Conservation (phyloP, 2,113 vertebrate species). For the Ploceus nigricollis region DNA sequence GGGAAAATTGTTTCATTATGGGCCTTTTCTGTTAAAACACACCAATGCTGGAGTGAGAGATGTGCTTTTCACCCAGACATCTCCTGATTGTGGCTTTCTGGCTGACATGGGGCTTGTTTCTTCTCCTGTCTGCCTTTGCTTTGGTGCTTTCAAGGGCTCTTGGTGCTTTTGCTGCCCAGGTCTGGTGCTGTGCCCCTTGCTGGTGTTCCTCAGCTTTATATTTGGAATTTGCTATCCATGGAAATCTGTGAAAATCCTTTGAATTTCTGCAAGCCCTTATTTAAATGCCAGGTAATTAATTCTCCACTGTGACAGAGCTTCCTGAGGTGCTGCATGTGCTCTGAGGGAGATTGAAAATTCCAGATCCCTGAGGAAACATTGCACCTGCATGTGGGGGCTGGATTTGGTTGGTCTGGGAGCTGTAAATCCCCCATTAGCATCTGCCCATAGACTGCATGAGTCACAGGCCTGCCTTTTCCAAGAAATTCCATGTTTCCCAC, state of each 20-base stretch:
- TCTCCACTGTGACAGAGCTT: neutral
- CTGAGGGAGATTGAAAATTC: neutral
- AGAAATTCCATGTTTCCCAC: neutral
- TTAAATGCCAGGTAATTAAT: neutral
- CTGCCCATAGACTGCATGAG: rapidly evolving
- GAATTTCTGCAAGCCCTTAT: neutral
- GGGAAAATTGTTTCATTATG: rapidly evolving
- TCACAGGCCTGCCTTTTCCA: neutral
- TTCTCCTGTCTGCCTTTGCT: neutral
- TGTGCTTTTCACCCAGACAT: rapidly evolving
- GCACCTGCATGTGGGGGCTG: neutral
- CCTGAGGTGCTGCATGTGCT: neutral
- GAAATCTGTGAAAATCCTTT: neutral
- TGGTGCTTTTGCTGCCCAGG: neutral
- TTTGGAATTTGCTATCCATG: neutral
- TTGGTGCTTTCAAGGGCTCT: neutral
- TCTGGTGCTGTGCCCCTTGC: neutral
- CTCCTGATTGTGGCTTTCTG: neutral
- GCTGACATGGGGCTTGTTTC: rapidly evolving
- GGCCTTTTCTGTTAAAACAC: neutral
- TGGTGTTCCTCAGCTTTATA: neutral
- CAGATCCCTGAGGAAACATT: neutral
- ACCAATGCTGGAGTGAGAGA: neutral
- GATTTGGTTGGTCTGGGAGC: neutral
- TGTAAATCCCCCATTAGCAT: neutral